Base-by-base conservation (phyloP, 2,113 vertebrate genomes). In the Oriolus oriolus region DNA sequence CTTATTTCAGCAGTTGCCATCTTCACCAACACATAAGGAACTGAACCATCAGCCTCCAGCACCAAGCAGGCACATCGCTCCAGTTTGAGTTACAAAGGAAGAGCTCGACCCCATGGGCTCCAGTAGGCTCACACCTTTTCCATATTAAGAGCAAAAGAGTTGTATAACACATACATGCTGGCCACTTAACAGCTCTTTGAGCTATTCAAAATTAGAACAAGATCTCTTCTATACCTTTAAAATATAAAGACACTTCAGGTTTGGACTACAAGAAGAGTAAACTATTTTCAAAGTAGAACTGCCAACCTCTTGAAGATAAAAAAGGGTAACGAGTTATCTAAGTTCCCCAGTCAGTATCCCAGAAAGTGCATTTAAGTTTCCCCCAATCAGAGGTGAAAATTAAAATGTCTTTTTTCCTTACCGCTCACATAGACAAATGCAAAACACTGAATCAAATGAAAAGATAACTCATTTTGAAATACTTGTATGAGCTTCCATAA, bases 101-200 rank as follows among this genome's bases (percentile, higher is more conserved):
- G 17, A 33, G 10, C 30, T 59, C 39, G 42, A 18, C 39, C 11
- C 37, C 0, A 0, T 21, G 21, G 42, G 35, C 45, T 70, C 57
- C n/a, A n/a, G 26, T 5, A 57, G n/a, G 20, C 20, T 90, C 82
- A n/a, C 27, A 19, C 6, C 39, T 73, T 86, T 64, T 52, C 33
- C 28, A 35, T 12, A 54, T 33, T 63, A 84, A 71, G 33, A 1
- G 0, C 39, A 52, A 33, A 70, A 61, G 18, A 59, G 28, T 18
- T 61, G 30, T 35, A 9, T 14, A 64, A 53, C 19, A 64, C 8
- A n/a, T 15, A 52, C 13, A 57, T 4, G 24, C 14, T 71, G 50
- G 31, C n/a, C n/a, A 74, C 22, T 50, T 44, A 87, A 87, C 31
- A 87, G 44, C 16, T 35, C 42, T 90, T 27, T 35, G 13, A 77